Base-by-base conservation (phyloP, 2,888 invertebrate species). In the Oegoconia quadripuncta region DNA sequence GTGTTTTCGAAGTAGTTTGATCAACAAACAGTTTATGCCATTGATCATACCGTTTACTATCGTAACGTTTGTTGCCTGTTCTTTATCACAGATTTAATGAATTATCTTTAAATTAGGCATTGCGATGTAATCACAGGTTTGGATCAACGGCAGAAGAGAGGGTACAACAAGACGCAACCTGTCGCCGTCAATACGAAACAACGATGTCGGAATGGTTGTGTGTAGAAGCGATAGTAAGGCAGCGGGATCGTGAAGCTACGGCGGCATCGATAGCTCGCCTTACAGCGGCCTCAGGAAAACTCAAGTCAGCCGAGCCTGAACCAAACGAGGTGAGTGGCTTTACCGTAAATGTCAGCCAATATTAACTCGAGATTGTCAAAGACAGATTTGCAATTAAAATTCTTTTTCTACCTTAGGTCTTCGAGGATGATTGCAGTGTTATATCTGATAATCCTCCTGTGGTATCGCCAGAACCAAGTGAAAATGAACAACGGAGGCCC, bases 181-280 rank as follows among this genome's bases (percentile, higher is more conserved):
- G 93, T 27, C 91, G 92, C 42, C 92, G 93, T 28, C 91, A 92
- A 42, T 97, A 96, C 59, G 97, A 97, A 74, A 93, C 93, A 4
- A 95, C 94, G 1, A 96, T 97, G 95, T 96, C 97, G 0, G 97
- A 97, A 72, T 98, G 98, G 98, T 74, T 97, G 42, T 96, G 97
- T 0, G 96, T 97, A 0, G 98, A 98, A 66, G 97, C 97, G 0
- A 97, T 97, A 46, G 96, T 97, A 0, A 81, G 92, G 33, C 95
- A 95, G 64, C 78, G 92, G 5, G 96, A 97, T 58, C 92, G 93
- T 44, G 95, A 95, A 68, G 93, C 92, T 28, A 94, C 95, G 43
- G 96, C 95, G 0, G 93, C 93, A 7, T 96, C 95, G 26, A 91
- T 96, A 34, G 96, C 96, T 4, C 93, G 96, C 62, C 84, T 96